Evolutionary conservation across 1,140 invertebrate genomes (phyloP).

Genomic region (Acyrthosiphon pisum): DNA sequence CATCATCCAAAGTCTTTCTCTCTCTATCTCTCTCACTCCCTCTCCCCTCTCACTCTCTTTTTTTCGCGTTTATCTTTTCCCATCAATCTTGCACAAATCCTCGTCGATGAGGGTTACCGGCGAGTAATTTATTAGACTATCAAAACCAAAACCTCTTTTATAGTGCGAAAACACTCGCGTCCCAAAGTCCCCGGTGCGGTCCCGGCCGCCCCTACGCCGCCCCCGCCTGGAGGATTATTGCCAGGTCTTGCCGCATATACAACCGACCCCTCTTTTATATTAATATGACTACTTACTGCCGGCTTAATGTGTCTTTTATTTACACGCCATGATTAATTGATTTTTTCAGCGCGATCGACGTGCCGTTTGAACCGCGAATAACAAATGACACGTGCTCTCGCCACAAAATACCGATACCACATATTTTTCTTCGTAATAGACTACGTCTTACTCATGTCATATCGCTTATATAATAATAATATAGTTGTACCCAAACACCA

Average conservation of each 20-base stretch:
- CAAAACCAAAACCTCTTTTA: slow-evolving; percentile 58
- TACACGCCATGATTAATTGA: slow-evolving; percentile 56
- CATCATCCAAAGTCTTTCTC: too few species aligned
- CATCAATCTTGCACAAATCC: slow-evolving; percentile 56
- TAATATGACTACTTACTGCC: slow-evolving; percentile 56
- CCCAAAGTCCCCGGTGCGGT: slow-evolving; percentile 48
- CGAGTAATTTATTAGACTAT: slow-evolving; percentile 57
- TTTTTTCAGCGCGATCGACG: slow-evolving; percentile 32
- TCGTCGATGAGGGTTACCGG: slow-evolving; percentile 55
- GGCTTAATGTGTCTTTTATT: slow-evolving; percentile 57
- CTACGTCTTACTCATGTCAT: not conserved
- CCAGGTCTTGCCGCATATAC: slow-evolving; percentile 32
- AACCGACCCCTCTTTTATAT: slow-evolving; percentile 48
- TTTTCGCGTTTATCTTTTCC: slow-evolving; percentile 54
- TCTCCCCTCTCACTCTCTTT: not conserved
- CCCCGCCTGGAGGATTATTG: slow-evolving; percentile 34
- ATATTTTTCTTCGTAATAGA: not conserved
- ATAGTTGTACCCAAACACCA: not conserved
- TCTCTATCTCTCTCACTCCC: not conserved
- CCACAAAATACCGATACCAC: not conserved
- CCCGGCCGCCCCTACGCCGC: not conserved
- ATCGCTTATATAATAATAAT: slow-evolving; percentile 19
- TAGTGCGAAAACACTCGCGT: slow-evolving; percentile 46
- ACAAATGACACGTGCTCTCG: slow-evolving; percentile 44
- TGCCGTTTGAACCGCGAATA: slow-evolving; percentile 40